These are phyloP conservation scores for Rhinolophus sinicus DNA, from an alignment of 2,113 vertebrate genomes.

Conservation along the genomic window DNA sequence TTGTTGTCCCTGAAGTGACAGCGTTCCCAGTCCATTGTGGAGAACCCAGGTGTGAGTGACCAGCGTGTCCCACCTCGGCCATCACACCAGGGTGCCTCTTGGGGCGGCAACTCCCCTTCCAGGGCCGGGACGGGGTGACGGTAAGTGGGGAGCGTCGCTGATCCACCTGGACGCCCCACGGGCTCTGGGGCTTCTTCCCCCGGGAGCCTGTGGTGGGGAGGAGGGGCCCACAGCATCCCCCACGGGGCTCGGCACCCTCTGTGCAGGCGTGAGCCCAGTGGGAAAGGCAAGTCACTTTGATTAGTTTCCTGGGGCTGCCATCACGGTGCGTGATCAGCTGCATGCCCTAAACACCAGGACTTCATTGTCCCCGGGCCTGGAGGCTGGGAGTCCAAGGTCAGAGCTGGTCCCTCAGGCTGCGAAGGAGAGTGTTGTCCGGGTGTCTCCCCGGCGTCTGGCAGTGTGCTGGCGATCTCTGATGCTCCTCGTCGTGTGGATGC, in stretches of 20 bases:
- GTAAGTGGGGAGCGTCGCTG: rapidly evolving
- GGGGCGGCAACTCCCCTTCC: neutral
- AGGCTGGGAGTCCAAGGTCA: too few relatives aligned
- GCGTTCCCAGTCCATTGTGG: rapidly evolving
- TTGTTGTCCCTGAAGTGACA: neutral
- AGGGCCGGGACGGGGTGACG: neutral
- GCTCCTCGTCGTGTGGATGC: too few relatives aligned
- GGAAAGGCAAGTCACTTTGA: rapidly evolving
- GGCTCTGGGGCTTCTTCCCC: neutral
- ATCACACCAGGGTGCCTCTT: neutral
- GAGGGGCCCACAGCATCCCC: neutral
- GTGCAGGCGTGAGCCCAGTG: rapidly evolving
- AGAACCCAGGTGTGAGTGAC: neutral
- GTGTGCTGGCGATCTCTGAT: too few relatives aligned
- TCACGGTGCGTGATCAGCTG: too few relatives aligned
- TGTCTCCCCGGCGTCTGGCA: too few relatives aligned
- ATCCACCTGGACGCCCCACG: rapidly evolving
- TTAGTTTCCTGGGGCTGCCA: too few relatives aligned
- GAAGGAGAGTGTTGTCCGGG: too few relatives aligned
- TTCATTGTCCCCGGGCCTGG: too few relatives aligned
- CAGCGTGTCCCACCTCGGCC: neutral
- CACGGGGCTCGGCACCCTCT: rapidly evolving
- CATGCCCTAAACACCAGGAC: too few relatives aligned
- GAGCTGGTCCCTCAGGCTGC: too few relatives aligned
- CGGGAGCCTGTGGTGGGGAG: rapidly evolving